These are phyloP conservation scores for Oncorhynchus gorbuscha DNA, from an alignment of 2,113 vertebrate species.

Conservation along the genomic window DNA sequence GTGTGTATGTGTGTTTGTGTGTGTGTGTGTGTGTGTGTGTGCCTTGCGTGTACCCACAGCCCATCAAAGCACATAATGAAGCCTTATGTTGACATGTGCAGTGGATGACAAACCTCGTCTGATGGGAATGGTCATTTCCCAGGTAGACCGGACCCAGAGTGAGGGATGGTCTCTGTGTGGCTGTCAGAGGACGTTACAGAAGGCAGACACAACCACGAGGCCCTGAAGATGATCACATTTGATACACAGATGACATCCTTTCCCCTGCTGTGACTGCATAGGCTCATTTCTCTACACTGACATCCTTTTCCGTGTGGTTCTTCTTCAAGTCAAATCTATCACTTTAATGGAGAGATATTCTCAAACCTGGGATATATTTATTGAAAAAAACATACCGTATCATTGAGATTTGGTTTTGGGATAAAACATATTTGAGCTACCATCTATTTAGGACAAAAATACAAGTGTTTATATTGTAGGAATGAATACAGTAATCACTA, in stretches of 20 bases:
- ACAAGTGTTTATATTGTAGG: no score
- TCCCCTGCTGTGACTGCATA: constrained; percentile 66
- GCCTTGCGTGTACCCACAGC: constrained; percentile 14
- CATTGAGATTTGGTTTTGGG: constrained; percentile 20
- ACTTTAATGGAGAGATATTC: constrained; percentile 73
- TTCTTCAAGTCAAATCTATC: constrained; percentile 74
- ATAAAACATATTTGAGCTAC: no score
- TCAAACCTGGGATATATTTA: constrained; percentile 72
- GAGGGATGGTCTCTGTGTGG: constrained; percentile 61
- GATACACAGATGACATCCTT: constrained; percentile 76
- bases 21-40: background rate
- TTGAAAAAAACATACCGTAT: constrained; percentile 64
- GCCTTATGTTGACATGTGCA: constrained; percentile 46
- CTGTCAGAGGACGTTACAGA: constrained; percentile 65
- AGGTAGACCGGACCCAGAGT: constrained; percentile 61
- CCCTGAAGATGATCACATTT: constrained; percentile 75
- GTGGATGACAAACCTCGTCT: constrained; percentile 55
- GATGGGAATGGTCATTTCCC: constrained; percentile 68
- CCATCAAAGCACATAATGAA: constrained; percentile 43
- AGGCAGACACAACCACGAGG: constrained; percentile 39
- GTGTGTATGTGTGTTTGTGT: background rate
- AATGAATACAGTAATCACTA: background rate
- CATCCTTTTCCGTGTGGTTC: constrained; percentile 69
- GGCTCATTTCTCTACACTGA: constrained; percentile 69
- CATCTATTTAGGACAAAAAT: no score